A percentile compares a stretch with the other conserved stretches of the same genome.
Evolutionary conservation across 2,888 invertebrate species (phyloP).

Genomic region (Leucozona laternaria): DNA sequence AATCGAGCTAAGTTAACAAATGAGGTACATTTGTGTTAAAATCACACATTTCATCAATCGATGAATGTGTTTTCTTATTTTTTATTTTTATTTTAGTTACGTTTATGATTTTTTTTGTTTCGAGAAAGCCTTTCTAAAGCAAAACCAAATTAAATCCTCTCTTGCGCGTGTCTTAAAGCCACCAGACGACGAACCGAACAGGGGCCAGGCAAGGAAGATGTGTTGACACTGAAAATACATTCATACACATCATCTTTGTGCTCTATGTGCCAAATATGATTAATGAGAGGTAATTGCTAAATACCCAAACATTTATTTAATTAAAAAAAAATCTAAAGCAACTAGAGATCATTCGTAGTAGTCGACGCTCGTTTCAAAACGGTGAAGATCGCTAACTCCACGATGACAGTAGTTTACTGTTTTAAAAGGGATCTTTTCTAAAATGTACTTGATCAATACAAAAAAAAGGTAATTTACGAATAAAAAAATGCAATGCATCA

Average conservation of each 20-base stretch:
- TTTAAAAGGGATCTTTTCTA: constrained; percentile 55
- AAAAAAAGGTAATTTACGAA: constrained; percentile 70
- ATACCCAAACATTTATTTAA: constrained; percentile 52
- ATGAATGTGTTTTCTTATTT: constrained; percentile 51
- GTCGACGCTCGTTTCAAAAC: constrained; percentile 34
- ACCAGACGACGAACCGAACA: constrained; percentile 34
- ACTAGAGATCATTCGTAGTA: constrained; percentile 37
- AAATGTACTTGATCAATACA: constrained; percentile 19
- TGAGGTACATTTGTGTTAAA: constrained; percentile 67
- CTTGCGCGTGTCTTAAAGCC: constrained; percentile 38
- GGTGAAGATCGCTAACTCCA: constrained; percentile 50
- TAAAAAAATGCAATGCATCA: constrained; percentile 61
- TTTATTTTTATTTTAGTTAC: constrained; percentile 49
- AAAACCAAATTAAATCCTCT: constrained; percentile 51
- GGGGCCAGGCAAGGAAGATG: constrained; percentile 44
- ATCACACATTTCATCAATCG: constrained; percentile 49
- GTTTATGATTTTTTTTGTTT: constrained; percentile 52
- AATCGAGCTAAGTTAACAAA: constrained; percentile 47
- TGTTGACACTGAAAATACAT: constrained; percentile 4
- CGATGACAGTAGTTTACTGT: constrained; percentile 59
- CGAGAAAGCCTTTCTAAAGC: constrained; percentile 35
- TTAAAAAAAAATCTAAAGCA: constrained; percentile 51
- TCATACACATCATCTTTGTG: constrained; percentile 39
- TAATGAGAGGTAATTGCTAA: constrained; percentile 64
- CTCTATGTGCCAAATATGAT: constrained; percentile 22